A percentile compares a stretch with the other conserved stretches of the same genome.
Conservation (phyloP, 2,113 vertebrate species). For the Hypanus sabinus region DNA sequence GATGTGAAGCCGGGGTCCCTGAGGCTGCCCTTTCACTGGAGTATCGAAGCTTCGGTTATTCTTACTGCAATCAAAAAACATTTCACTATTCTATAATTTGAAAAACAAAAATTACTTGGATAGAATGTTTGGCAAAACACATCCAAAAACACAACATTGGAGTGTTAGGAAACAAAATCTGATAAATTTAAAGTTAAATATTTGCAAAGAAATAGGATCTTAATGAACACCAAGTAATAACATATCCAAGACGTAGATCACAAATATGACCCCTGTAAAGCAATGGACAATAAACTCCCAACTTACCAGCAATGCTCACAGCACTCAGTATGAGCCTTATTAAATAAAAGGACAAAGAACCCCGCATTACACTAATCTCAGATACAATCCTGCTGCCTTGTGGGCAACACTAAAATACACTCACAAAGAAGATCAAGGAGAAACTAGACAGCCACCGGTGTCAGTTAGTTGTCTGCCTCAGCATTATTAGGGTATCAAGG, state of each 20-base stretch:
- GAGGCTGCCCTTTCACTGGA: conserved; percentile 91
- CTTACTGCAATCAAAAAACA: conserved; percentile 66
- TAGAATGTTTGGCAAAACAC: too few relatives aligned
- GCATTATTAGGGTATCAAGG: not conserved
- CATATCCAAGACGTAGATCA: not conserved
- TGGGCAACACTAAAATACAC: not conserved
- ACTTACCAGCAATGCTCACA: not conserved
- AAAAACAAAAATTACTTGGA: conserved; percentile 35
- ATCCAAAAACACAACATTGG: too few relatives aligned
- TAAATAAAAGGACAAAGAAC: not conserved
- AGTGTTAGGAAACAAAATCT: not conserved
- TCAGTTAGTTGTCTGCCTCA: too few relatives aligned
- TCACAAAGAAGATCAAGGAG: not conserved
- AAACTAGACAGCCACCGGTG: not conserved
- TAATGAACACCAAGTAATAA: not conserved
- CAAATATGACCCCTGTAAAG: not conserved
- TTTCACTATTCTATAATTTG: conserved; percentile 31
- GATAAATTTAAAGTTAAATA: not conserved
- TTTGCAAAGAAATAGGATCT: not conserved
- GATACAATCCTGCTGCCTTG: not conserved
- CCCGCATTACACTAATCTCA: not conserved
- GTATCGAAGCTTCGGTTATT: conserved; percentile 98
- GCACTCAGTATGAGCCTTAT: not conserved
- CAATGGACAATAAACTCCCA: not conserved
- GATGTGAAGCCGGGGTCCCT: conserved; percentile 93